A percentile compares a stretch with the other conserved stretches of the same genome.
Evolutionary conservation across 1,140 invertebrate species (phyloP).

Genomic region (Hetaerina americana): DNA sequence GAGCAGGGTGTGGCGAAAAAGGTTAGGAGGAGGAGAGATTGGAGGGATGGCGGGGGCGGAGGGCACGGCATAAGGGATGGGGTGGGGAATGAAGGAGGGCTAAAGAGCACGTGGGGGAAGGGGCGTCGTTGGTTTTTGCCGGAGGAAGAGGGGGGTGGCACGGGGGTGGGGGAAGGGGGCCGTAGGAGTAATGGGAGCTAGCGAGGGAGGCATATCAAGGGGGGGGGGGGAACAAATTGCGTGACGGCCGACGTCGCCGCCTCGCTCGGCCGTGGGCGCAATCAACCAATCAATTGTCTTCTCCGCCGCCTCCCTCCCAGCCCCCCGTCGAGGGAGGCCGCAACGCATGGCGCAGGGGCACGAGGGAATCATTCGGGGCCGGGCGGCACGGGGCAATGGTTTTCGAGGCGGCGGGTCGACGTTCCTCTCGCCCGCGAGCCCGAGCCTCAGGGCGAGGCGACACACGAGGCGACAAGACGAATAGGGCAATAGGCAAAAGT

Average conservation of each 20-base stretch:
- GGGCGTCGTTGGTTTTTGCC: not conserved
- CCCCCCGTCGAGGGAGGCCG: no score
- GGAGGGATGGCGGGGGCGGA: not conserved
- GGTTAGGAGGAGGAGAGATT: no score
- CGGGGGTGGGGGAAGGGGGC: not conserved
- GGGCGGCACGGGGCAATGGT: no score
- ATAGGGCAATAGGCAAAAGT: not conserved
- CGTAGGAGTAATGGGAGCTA: not conserved
- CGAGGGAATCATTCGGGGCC: no score
- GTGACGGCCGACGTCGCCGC: not conserved
- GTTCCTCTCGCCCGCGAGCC: no score
- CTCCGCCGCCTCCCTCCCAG: no score
- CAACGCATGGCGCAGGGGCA: no score
- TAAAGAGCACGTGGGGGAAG: not conserved
- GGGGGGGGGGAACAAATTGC: not conserved
- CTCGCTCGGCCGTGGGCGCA: not conserved
- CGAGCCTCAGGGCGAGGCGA: no score
- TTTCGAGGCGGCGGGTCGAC: no score
- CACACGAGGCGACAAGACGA: no score
- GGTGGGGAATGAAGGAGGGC: not conserved
- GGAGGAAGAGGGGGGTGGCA: no score
- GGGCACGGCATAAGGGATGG: not conserved
- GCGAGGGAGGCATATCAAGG: not conserved
- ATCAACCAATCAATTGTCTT: not conserved
- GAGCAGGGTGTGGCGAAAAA: no score